Evolutionary conservation across 2,113 vertebrate genomes (phyloP).

Genomic region (Zapus hudsonius): DNA sequence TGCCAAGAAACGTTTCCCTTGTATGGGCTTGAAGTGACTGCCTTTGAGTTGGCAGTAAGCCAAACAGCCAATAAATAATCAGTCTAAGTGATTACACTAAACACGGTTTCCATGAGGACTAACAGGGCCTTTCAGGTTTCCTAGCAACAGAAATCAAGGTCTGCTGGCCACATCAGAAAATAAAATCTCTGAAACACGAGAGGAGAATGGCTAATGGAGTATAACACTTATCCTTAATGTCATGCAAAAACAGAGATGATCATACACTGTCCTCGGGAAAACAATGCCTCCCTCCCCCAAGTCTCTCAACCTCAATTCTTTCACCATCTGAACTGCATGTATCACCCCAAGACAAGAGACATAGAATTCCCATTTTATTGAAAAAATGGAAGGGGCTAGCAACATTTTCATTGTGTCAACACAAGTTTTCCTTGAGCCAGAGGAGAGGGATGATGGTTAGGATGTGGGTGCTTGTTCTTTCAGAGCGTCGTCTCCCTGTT

Average conservation of each 20-base stretch:
- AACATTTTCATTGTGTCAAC: background rate
- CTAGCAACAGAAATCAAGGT: constrained; percentile 69
- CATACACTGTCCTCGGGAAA: background rate
- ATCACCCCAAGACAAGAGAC: background rate
- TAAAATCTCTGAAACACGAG: background rate
- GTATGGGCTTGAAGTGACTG: background rate
- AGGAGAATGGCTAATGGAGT: background rate
- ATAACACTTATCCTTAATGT: background rate
- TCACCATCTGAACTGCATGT: background rate
- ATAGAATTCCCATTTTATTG: background rate
- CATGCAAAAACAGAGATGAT: constrained; percentile 30
- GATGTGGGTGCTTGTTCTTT: background rate
- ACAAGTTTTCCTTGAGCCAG: constrained; percentile 30
- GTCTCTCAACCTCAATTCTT: background rate
- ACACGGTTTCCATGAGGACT: constrained; percentile 25
- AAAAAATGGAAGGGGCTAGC: background rate
- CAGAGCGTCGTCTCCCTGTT: background rate
- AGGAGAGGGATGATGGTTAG: background rate
- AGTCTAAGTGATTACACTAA: constrained; percentile 43
- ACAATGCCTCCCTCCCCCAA: background rate
- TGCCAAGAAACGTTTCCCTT: background rate
- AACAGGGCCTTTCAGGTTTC: constrained; percentile 55
- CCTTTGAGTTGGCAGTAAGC: constrained; percentile 17
- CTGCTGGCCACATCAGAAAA: background rate
- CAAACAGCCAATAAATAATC: constrained; percentile 37